Evolutionary conservation across 1,140 invertebrate genomes (phyloP), one percentile per base, ranked within the genome.

Genomic region (Polyergus mexicanus): DNA sequence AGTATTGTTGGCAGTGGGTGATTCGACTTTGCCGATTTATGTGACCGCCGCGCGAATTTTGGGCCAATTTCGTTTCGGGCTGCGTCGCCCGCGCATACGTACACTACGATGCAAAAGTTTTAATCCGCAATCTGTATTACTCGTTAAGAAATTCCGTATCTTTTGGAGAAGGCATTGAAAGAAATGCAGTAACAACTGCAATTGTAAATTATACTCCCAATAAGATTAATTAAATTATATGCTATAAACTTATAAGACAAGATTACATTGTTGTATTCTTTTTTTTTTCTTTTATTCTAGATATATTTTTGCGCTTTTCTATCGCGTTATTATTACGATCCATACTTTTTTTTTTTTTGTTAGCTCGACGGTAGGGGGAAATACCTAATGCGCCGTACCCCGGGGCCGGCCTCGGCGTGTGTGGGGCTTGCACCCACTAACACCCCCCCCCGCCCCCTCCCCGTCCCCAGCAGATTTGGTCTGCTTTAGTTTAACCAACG

Each of bases 11-110:
- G 84, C 75, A 85, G 51, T 38, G 63, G 83, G 54, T 86, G 84
- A 81, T 86, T 86, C 85, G 85, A 84, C 85, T 86, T 72, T 10
- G 60, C 72, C 85, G 85, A 86, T 86, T 86, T 86, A 86, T 86
- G 85, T 86, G 85, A 81, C 80, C 85, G 85, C 28, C 47, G 41
- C 69, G 51, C 80, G 85, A 86, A 86, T 86, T 86, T 86, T 80
- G 69, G 66, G 83, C 68, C 85, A 86, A 86, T 86, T 84, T 86
- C 85, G 47, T 75, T 66, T 47, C 38, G 69, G 71, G 65, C 62
- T 84, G 44, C 38, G 28, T 28, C 47, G 69, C 10, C 1, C 47
- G n/a, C 11, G 16, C 51, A 13, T 60, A 74, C 38, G 68, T 83
- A 83, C 78, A 83, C 41, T 25, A 8, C 38, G 44, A 2, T 44